A percentile compares a stretch with the other conserved stretches of the same genome.
These are phyloP conservation scores for Anthrax anthrax DNA, from an alignment of 2,888 invertebrate genomes.

Conservation along the genomic window DNA sequence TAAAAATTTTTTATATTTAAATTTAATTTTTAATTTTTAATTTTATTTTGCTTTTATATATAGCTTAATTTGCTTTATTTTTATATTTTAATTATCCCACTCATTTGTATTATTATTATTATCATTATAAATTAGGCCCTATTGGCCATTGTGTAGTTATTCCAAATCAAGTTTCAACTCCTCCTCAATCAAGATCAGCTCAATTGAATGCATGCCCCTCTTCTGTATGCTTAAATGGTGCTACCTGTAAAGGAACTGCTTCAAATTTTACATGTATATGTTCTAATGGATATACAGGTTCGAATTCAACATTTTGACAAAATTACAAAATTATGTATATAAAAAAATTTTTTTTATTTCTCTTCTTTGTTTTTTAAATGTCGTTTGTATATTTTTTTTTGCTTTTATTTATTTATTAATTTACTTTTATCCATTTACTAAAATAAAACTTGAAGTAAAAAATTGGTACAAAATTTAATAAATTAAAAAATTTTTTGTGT, in stretches of 20 bases:
- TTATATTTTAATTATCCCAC: too few relatives aligned
- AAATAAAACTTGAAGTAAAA: not conserved
- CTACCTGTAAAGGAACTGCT: conserved; percentile 49
- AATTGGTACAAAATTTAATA: too few relatives aligned
- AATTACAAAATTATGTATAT: not conserved
- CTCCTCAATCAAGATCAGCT: conserved; percentile 25
- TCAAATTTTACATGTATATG: conserved; percentile 61
- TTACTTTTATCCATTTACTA: not conserved
- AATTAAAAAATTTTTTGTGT: too few relatives aligned
- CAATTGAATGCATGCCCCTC: conserved; percentile 34
- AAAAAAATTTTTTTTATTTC: not conserved
- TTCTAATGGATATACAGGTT: conserved; percentile 51
- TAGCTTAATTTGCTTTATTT: too few relatives aligned
- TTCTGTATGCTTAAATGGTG: conserved; percentile 52
- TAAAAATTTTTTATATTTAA: too few relatives aligned
- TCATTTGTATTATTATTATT: too few relatives aligned
- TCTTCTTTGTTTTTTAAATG: not conserved
- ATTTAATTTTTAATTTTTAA: too few relatives aligned
- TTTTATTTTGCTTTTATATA: too few relatives aligned
- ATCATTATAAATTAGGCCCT: conserved; percentile 26
- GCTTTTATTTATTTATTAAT: too few relatives aligned
- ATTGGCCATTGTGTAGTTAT: conserved; percentile 33
- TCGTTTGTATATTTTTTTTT: not conserved
- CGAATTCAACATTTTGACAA: conserved; percentile 15
- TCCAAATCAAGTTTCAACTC: conserved; percentile 14